Evolutionary conservation across 2,888 invertebrate species (phyloP), one percentile per base, ranked within the genome.

Genomic region (Apeira syringaria): DNA sequence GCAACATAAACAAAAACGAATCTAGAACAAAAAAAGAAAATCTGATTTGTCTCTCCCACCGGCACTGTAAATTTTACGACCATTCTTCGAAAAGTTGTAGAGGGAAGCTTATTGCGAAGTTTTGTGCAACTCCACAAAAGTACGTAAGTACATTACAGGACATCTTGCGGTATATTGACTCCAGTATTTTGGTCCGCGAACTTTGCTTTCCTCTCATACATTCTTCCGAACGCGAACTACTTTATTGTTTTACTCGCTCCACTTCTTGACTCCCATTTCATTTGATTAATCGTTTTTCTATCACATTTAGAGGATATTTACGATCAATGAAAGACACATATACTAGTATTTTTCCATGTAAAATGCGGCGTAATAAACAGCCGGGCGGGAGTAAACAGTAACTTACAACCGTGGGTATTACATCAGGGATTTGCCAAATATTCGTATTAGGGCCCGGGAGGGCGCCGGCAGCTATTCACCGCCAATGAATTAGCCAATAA

Each of bases 401-500:
- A 68, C 57, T 64, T 62, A 63, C 59, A 51, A 53, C 56, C 46
- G 55, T 46, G 32, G 59, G 56, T 56, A 60, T 66, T 70, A 70
- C 74, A 64, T 80, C 69, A 69, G 69, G 79, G 80, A 77, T 83
- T 77, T 73, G 64, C 59, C 68, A 69, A 77, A 77, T 72, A 75
- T 75, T 58, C 73, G 64, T 57, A 53, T 57, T 42, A 50, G 50
- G 62, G 50, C 60, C 59, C 55, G 53, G 64, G 54, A 56, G 68
- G 35, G 45, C 34, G 39, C 63, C 64, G 61, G 61, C 64, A 65
- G 65, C 68, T 53, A 74, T 74, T 76, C 70, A 70, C 73, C 70
- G 74, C 73, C 84, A 79, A 84, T 80, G 83, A 85, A 87, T 87
- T 85, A 85, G 80, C 80, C 80, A 80, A 87, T 87, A 87, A 86